A percentile compares a stretch with the other conserved stretches of the same genome.
These are phyloP conservation scores for Eudasyphora cyanicolor DNA, from an alignment of 2,888 invertebrate species.

Conservation along the genomic window DNA sequence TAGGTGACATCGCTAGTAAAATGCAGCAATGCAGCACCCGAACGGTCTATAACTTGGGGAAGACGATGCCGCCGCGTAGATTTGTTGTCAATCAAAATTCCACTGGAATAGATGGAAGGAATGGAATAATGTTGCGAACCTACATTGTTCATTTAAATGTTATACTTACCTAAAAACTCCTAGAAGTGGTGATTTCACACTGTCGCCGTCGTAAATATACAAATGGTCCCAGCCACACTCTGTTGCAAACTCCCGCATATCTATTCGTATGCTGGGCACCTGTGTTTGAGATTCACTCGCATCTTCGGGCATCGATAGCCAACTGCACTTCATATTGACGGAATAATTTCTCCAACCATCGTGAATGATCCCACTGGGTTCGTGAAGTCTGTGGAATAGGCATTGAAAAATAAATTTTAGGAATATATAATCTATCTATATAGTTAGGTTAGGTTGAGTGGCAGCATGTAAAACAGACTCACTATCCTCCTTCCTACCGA, in stretches of 20 bases:
- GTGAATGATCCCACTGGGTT: constrained; percentile 86
- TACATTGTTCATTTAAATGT: too few species aligned
- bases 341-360: constrained; percentile 97
- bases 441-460: too few species aligned
- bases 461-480: too few species aligned
- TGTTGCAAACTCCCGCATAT: constrained; percentile 96
- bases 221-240: constrained; percentile 99
- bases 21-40: constrained; percentile 93
- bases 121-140: too few species aligned
- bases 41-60: constrained; percentile 91
- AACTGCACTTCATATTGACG: constrained; percentile 95
- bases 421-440: too few species aligned
- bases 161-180: constrained; percentile 90
- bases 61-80: constrained; percentile 88
- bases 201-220: constrained; percentile 98
- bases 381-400: constrained; percentile 84
- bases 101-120: too few species aligned
- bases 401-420: too few species aligned
- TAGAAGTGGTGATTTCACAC: constrained; percentile 93
- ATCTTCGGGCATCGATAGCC: constrained; percentile 89
- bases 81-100: constrained; percentile 12
- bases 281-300: constrained; percentile 75
- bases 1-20: constrained; percentile 99
- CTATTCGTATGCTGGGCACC: constrained; percentile 87
- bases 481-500: too few species aligned